A percentile compares a stretch with the other conserved stretches of the same genome.
phyloP scores from a whole-genome alignment of 1,140 invertebrate species.

The Drosophila rufa region DNA sequence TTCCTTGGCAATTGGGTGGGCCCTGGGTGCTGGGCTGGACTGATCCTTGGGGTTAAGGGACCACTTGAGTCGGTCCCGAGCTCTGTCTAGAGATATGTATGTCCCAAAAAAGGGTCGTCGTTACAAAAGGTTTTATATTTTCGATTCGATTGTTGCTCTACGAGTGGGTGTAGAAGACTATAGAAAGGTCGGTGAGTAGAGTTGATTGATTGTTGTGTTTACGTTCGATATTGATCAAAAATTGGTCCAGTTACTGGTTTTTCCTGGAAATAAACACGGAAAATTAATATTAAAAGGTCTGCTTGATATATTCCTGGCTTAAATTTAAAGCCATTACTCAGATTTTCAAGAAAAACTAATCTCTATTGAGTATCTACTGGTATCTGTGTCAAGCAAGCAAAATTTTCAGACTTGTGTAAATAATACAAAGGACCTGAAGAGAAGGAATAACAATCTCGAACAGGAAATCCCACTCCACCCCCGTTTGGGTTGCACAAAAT shows the following conservation, averaged over 20 bases:
- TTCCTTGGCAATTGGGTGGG: constrained; percentile 1
- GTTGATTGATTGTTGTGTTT: constrained; percentile 58
- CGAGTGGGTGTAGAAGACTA: constrained; percentile 49
- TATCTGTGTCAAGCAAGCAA: constrained; percentile 12
- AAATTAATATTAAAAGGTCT: not conserved
- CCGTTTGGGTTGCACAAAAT: constrained; percentile 22
- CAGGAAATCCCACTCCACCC: not conserved
- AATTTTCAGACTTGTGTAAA: not conserved
- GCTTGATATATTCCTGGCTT: too few relatives aligned
- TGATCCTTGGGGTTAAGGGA: constrained; percentile 6
- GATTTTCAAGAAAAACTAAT: not conserved
- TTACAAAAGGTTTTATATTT: constrained; percentile 37
- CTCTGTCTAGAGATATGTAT: constrained; percentile 41
- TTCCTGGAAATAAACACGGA: constrained; percentile 1
- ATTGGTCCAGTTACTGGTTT: constrained; percentile 71
- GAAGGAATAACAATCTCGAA: constrained; percentile 6
- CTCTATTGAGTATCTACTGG: not conserved
- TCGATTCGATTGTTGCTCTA: constrained; percentile 15
- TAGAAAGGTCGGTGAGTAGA: constrained; percentile 62
- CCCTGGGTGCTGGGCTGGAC: not conserved
- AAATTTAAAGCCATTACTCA: too few relatives aligned
- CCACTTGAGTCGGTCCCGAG: not conserved
- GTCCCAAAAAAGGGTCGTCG: constrained; percentile 35
- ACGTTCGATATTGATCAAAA: constrained; percentile 48
- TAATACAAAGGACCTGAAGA: not conserved